Evolutionary conservation across 2,888 invertebrate genomes (phyloP), one percentile per base, ranked within the genome.

Genomic region (Conops quadrifasciatus): DNA sequence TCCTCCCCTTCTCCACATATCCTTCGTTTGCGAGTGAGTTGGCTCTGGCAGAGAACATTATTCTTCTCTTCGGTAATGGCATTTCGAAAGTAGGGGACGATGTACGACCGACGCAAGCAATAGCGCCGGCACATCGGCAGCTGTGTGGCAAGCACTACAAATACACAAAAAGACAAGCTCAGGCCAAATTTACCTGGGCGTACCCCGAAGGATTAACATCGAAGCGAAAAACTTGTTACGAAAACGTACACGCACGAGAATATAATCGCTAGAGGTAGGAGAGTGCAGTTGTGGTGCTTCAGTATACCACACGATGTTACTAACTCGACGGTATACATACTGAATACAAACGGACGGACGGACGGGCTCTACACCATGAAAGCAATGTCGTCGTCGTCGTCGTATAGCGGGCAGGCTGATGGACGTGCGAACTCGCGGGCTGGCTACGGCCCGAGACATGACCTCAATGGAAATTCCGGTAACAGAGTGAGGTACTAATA

Each of bases 191-290:
- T 62, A 68, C 62, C 68, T 62, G 51, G 51, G 68, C 68, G 45
- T 62, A 62, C 60, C 62, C 62, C 24, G 24, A 60, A 68, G 68
- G 68, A 68, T 68, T 68, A 68, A 62, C 28, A 36, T 51, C 67
- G 28, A 30, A 30, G 28, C 65, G 51, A 28, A 28, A 30, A 49
- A 51, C 65, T 63, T 47, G 63, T 63, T 63, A 24, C 21, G 63
- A 63, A 47, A 28, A 28, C 15, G 15, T 58, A 28, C 43, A 43
- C 26, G 43, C 16, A 53, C n/a, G 21, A n/a, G 11, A 3, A 53
- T 53, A 21, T n/a, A 53, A 11, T 15, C 24, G 21, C 9, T 19
- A 21, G 19, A 11, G 53, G 21, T 9, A 53, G 36, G 9, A 36
- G 9, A 7, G 9, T 36, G 36, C 9, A 36, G 36, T 9, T 36